Evolutionary conservation across 2,113 vertebrate genomes (phyloP), one percentile per base, ranked within the genome.

Genomic region (Scalopus aquaticus): DNA sequence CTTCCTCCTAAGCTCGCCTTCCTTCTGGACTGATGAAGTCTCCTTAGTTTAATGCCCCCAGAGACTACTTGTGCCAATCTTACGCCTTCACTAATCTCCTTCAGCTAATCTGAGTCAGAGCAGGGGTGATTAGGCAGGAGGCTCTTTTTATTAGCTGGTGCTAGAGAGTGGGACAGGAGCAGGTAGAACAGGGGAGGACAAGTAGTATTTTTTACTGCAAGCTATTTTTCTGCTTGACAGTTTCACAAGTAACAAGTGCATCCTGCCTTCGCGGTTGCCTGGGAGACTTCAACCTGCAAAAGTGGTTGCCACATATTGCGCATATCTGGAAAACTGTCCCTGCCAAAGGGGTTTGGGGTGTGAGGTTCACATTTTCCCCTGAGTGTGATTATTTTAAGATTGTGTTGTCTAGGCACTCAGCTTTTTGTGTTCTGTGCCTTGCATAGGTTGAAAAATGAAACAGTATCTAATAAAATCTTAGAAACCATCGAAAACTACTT

Each of bases 401-500:
- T 46, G 56, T 80, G 76, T 35, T 93, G 90, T 93, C 79, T 95
- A 3, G 60, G 39, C 78, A 92, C 95, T 98, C 95, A 98, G 97
- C 97, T 91, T 97, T 90, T 97, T 97, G 5, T 98, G 90, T 98
- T 98, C 97, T 98, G 97, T 98, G 97, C 98, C 96, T 97, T 96
- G 95, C 97, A 90, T 98, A 99, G 99, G 96, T 97, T 98, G 94
- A 97, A 98, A 97, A 98, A 99, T 96, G 97, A 98, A 97, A 95
- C 98, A 35, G 98, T 97, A 94, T 98, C 99, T 81, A 97, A 97
- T 73, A 97, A 97, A 97, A 97, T 99, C 98, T 96, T 99, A 97
- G 83, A 13, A 24, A 98, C 97, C 97, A 97, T 99, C 97, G 96
- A 97, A 91, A 96, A 95, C 90, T 99, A 99, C 98, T 99, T 99